Conservation (phyloP, 2,888 invertebrate genomes). For the Meloe dianella region DNA sequence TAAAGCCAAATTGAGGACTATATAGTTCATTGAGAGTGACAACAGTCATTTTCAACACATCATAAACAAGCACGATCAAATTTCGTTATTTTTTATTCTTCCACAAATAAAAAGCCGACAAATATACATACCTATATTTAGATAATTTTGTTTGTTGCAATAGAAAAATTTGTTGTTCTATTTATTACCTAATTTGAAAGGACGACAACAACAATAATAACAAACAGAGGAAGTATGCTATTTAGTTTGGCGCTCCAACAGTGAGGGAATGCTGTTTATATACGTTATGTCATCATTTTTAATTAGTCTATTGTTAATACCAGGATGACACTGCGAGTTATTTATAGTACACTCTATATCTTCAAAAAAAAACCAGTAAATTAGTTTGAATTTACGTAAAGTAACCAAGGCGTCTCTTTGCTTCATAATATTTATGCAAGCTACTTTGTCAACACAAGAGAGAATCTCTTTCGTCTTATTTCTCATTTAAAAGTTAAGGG, state of each 20-base stretch:
- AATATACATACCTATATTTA: not conserved
- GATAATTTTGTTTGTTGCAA: not conserved
- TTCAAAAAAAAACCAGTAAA: not conserved
- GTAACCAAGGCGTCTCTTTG: slow-evolving; percentile 22
- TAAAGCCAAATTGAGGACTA: not conserved
- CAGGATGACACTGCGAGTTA: not conserved
- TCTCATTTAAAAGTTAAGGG: not conserved
- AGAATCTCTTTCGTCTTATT: not conserved
- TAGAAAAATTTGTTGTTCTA: not conserved
- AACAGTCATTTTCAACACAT: not conserved
- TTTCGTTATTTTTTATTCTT: not conserved
- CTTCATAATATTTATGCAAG: slow-evolving; percentile 36
- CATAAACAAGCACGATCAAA: not conserved
- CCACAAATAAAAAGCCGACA: not conserved
- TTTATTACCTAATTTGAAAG: not conserved
- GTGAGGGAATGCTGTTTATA: not conserved
- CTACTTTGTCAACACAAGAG: slow-evolving; percentile 36
- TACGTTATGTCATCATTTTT: not conserved
- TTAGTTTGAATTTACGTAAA: not conserved
- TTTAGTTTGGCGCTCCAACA: not conserved
- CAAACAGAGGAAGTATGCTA: not conserved
- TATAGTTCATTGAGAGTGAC: not conserved
- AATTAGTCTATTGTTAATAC: not conserved
- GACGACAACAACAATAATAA: not conserved
- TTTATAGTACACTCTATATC: not conserved